phyloP scores from a whole-genome alignment of 2,888 invertebrate genomes.

The Ormyrus rosae region DNA sequence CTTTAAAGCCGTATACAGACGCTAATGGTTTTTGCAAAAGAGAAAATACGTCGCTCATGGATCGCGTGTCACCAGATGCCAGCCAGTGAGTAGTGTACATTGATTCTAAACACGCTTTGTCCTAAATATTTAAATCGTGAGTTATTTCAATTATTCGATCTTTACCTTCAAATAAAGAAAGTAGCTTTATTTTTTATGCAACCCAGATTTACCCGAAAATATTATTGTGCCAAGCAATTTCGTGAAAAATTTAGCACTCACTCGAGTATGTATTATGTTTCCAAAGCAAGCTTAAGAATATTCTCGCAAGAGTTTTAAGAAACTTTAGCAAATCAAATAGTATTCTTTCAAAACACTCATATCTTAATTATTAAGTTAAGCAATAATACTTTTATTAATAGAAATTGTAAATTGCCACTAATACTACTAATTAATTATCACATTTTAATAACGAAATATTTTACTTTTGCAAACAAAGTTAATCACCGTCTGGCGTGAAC shows the following conservation, averaged over 20 bases:
- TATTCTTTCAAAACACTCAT: slow-evolving; percentile 23
- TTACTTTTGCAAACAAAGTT: no score
- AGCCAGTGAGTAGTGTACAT: slow-evolving; percentile 63
- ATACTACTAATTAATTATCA: no score
- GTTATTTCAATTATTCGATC: no score
- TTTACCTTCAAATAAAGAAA: neutral
- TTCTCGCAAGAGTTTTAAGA: slow-evolving; percentile 60
- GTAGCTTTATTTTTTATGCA: neutral
- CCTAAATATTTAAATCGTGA: slow-evolving; percentile 53
- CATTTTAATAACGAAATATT: no score
- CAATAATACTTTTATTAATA: no score
- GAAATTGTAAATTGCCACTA: no score
- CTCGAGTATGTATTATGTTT: slow-evolving; percentile 58
- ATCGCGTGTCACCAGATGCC: slow-evolving; percentile 52
- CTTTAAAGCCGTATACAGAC: no score
- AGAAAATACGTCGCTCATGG: slow-evolving; percentile 58
- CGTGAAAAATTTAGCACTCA: slow-evolving; percentile 36
- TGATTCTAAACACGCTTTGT: slow-evolving; percentile 59
- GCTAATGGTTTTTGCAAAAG: slow-evolving; percentile 62
- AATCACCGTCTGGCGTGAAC: no score
- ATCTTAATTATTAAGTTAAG: neutral
- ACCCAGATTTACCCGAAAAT: neutral
- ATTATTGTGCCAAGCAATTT: neutral
- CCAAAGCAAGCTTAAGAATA: slow-evolving; percentile 65
- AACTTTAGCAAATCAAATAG: slow-evolving; percentile 40